Evolutionary conservation across 2,888 invertebrate species (phyloP).

Genomic region (Dioctria rufipes): DNA sequence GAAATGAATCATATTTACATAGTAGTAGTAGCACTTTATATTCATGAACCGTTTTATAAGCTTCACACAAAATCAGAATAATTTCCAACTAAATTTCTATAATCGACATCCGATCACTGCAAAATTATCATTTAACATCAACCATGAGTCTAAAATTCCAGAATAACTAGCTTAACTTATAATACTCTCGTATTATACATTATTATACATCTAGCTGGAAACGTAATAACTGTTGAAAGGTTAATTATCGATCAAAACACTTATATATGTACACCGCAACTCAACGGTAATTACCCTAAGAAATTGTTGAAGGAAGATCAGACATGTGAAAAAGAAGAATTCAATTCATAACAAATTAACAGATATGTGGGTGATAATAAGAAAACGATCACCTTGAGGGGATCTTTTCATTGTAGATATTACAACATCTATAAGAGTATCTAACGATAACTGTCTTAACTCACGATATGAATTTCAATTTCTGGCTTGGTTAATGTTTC

Average conservation of each 20-base stretch:
- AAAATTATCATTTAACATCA: constrained; percentile 15
- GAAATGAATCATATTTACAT: constrained; percentile 13
- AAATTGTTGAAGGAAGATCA: constrained; percentile 29
- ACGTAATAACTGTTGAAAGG: neutral
- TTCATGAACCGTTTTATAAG: constrained; percentile 18
- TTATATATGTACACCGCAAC: neutral
- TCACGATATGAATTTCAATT: neutral
- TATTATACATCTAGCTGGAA: no score
- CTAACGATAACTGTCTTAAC: neutral
- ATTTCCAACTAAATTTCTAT: constrained; percentile 9
- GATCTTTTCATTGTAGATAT: constrained; percentile 16
- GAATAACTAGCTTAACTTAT: neutral
- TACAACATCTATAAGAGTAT: neutral
- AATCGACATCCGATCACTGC: constrained; percentile 24
- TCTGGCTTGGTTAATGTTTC: neutral
- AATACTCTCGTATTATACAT: neutral
- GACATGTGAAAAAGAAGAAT: neutral
- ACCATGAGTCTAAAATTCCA: neutral
- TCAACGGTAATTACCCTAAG: constrained; percentile 4
- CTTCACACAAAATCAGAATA: neutral
- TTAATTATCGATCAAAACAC: constrained; percentile 22
- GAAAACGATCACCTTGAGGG: constrained; percentile 20
- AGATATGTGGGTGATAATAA: constrained; percentile 35
- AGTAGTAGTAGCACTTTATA: constrained; percentile 6
- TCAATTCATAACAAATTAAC: neutral